Base-by-base conservation (phyloP, 2,113 vertebrate species). In the Phodopus roborovskii region DNA sequence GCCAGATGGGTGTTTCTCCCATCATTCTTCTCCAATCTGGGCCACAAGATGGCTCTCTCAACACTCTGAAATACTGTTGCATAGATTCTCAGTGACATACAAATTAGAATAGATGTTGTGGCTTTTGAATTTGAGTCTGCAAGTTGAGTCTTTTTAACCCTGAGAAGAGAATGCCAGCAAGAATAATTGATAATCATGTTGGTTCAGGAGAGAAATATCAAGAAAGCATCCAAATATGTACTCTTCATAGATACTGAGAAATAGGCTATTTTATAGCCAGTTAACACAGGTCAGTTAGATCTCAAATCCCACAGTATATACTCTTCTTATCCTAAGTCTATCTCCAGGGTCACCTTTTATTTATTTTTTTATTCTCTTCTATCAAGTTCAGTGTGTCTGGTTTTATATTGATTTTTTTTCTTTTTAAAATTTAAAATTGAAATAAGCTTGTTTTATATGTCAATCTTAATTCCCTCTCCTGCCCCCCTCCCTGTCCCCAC, bases 1-100 rank as follows among this genome's bases (percentile, higher is more conserved):
- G 3, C 62, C 4, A 58, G 5, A 1, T n/a, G 19, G 1, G 1
- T 50, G 9, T 26, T 10, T 86, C 7, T 30, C 10, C 3, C 45
- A 48, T 6, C 24, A 22, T 39, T 36, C 39, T 60, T 5, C 22
- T 74, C 56, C 30, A 20, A 5, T 26, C 1, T 42, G 9, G 48
- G 11, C 77, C 20, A 56, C 30, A 48, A 83, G 58, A 24, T 82
- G 15, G 39, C 7, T 1, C 5, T n/a, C 39, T 39, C 9, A 36
- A 36, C 3, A n/a, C 39, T 30, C 9, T 12, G 36, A 9, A 53
- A 4, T 42, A 83, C 9, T 8, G 4, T 33, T 70, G 78, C 70
- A 58, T 68, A 92, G n/a, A 66, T 10, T 16, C 39, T 92, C 3
- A 7, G 2, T 68, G 20, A 42, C 42, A 24, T 17, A 24, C 48